A percentile compares a stretch with the other conserved stretches of the same genome.
Evolutionary conservation across 1,140 invertebrate genomes (phyloP).

Genomic region (Drosophila baimaii): DNA sequence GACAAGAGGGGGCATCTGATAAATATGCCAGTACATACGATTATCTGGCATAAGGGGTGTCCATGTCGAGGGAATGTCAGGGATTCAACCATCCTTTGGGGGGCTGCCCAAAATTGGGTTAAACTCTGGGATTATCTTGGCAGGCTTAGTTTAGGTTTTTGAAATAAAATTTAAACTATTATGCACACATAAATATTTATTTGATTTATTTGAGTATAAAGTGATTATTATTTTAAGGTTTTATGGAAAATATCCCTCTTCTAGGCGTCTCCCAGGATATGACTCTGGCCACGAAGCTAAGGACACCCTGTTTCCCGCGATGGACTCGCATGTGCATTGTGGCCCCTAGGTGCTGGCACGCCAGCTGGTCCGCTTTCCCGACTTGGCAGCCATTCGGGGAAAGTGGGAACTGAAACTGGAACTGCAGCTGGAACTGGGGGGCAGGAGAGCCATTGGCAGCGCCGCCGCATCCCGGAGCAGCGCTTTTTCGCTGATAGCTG

Average conservation of each 20-base stretch:
- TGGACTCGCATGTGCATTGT: conserved; percentile 44
- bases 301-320: conserved; percentile 32
- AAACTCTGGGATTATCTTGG: neutral
- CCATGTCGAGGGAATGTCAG: neutral
- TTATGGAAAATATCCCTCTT: neutral
- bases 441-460: conserved; percentile 31
- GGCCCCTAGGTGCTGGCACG: conserved; percentile 42
- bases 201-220: too few relatives aligned
- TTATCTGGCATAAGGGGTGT: conserved; percentile 43
- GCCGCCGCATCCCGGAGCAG: conserved; percentile 32
- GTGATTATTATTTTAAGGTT: too few relatives aligned
- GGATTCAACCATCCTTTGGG: neutral
- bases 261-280: neutral
- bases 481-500: conserved; percentile 55
- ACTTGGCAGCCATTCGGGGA: conserved; percentile 26
- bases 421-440: neutral
- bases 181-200: too few relatives aligned
- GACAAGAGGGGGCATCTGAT: conserved; percentile 13
- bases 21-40: conserved; percentile 30
- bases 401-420: conserved; percentile 3
- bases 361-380: conserved; percentile 23
- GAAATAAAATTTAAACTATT: too few relatives aligned
- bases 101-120: neutral
- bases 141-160: too few relatives aligned
- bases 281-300: too few relatives aligned